These are phyloP conservation scores for Epinephelus malabaricus DNA, from an alignment of 2,797 vertebrate genomes.

Conservation along the genomic window DNA sequence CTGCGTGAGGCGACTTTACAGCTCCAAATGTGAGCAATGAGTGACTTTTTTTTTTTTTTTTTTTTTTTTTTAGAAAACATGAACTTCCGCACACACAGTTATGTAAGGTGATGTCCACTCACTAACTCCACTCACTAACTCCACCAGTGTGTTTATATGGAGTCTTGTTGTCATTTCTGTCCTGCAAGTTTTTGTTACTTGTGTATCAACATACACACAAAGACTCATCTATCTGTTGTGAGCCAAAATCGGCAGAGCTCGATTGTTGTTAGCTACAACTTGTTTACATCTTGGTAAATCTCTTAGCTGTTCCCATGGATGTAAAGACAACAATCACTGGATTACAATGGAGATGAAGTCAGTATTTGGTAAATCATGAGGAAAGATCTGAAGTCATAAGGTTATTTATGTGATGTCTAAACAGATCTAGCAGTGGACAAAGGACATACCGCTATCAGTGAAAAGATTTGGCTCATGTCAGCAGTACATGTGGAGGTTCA, in stretches of 20 bases:
- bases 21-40: conserved; percentile 4
- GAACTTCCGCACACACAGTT: conserved; percentile 2
- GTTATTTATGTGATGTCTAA: background rate
- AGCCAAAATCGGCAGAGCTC: background rate
- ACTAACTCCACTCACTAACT: background rate
- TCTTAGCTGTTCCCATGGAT: background rate
- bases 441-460: background rate
- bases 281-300: background rate
- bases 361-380: background rate
- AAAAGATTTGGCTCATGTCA: background rate
- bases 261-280: background rate
- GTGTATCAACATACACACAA: background rate
- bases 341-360: background rate
- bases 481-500: background rate
- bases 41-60: background rate
- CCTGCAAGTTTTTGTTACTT: background rate
- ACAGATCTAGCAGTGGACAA: background rate
- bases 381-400: background rate
- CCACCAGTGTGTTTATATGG: background rate
- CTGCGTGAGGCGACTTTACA: too few species aligned
- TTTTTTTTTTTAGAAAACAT: conserved; percentile 4
- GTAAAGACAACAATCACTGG: background rate
- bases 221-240: background rate
- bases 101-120: background rate
- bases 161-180: background rate